Percentiles rank a stretch among this genome's conserved stretches.
phyloP scores from a whole-genome alignment of 2,113 vertebrate species.

The Mungos mungo region DNA sequence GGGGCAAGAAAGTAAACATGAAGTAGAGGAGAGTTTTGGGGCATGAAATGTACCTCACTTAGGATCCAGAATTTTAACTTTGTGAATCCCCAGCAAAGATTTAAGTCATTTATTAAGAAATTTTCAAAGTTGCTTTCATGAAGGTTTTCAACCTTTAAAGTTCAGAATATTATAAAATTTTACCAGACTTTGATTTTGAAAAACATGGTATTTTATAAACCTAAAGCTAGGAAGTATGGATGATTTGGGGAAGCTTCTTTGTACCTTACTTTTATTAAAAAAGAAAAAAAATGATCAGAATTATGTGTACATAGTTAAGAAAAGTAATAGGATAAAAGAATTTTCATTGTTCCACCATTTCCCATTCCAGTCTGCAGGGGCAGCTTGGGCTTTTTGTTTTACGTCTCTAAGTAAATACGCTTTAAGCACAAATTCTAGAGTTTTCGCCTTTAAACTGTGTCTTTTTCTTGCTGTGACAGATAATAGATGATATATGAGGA shows the following conservation, averaged over 20 bases:
- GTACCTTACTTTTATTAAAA: not conserved
- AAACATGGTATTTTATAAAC: not conserved
- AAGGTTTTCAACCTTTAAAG: not conserved
- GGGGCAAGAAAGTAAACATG: not conserved
- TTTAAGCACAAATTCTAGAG: not conserved
- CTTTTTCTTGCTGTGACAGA: not conserved
- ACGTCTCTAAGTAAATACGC: not conserved
- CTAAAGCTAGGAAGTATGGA: not conserved
- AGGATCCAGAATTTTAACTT: not conserved
- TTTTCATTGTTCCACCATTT: not conserved
- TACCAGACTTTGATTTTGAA: not conserved
- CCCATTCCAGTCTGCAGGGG: not conserved
- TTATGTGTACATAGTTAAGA: not conserved
- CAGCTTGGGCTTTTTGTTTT: not conserved
- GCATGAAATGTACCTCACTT: not conserved
- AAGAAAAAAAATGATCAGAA: not conserved
- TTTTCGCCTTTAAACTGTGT: conserved; percentile 10
- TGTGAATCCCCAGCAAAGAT: not conserved
- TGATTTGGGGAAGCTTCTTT: conserved; percentile 3
- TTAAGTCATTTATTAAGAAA: not conserved
- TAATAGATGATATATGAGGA: not conserved
- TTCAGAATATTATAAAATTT: not conserved
- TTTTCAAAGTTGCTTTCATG: not conserved
- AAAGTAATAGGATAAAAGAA: not conserved
- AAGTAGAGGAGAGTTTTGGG: not conserved